Base-by-base conservation (phyloP, 2,113 vertebrate genomes). In the Clarias gariepinus region DNA sequence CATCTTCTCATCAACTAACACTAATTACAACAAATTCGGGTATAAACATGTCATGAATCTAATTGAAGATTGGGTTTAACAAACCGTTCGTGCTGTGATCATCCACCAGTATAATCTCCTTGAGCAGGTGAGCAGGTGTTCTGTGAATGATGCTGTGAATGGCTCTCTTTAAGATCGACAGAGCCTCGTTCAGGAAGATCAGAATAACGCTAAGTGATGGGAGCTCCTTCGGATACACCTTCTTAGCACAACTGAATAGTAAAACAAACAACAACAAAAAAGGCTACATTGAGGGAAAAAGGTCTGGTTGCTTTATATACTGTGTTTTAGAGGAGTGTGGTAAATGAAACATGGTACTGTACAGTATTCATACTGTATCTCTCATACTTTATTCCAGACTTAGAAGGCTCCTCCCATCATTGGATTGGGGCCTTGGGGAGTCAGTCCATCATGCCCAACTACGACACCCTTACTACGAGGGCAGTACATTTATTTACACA, bases 101-200 rank as follows among this genome's bases (percentile, higher is more conserved):
- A 2, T 96, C 96, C 81, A 97, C 94, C 85, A 97, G 93, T 81
- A 96, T 92, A 83, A 96, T 95, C 78, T 96, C 95, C 68, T 93
- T 95, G 85, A 97, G 88, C 81, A 96, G 88, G 13, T 4, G 91
- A 64, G 92, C 52, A 0, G 95, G 95, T 0, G 95, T 97, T 89
- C 89, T 90, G 88, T 95, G 91, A 9, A 96, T 94, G 86, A 96
- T 80, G 88, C 95, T 95, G 85, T 91, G 89, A 68, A 96, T 71
- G n/a, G 95, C 95, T 68, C 94, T 87, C 47, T 95, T 92, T 84
- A 97, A 91, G 79, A 96, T 7, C 0, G 96, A 96, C 18, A 96
- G 91, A 12, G 95, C 94, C 89, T 97, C 96, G 0, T 97, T 90
- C 89, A 95, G 68, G 90, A 95, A 97, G 88, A 96, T 96, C 78